Evolutionary conservation across 2,797 vertebrate species (phyloP).

Genomic region (Centropyge bicolor): DNA sequence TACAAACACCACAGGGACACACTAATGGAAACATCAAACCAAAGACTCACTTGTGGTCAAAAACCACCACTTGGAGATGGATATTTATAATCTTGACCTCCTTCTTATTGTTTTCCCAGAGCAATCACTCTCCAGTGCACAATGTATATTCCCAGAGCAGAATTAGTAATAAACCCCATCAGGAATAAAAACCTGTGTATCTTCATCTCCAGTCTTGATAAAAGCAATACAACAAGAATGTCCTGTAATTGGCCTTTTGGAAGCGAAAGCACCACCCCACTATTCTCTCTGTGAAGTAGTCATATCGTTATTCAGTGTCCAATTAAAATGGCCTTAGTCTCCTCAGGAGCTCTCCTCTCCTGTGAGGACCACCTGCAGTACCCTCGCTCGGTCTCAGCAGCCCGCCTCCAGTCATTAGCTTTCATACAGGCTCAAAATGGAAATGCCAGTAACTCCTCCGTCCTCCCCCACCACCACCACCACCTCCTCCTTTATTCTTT

Average conservation of each 20-base stretch:
- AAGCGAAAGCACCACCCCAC: conserved; percentile 53
- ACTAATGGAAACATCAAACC: neutral
- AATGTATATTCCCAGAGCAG: neutral
- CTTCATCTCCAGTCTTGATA: conserved; percentile 43
- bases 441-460: conserved; percentile 67
- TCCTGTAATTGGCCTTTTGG: conserved; percentile 71
- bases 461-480: conserved; percentile 19
- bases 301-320: conserved; percentile 79
- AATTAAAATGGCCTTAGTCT: conserved; percentile 80
- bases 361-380: conserved; percentile 76
- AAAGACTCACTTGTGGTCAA: neutral
- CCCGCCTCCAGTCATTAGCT: conserved; percentile 72
- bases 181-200: conserved; percentile 21
- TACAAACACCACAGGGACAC: neutral
- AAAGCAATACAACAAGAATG: conserved; percentile 50
- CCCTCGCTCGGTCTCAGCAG: conserved; percentile 61
- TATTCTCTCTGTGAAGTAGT: conserved; percentile 63
- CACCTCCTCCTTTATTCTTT: conserved; percentile 29
- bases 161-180: conserved; percentile 2
- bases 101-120: neutral
- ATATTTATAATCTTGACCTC: conserved; percentile 1
- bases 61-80: neutral
- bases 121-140: neutral
- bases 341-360: conserved; percentile 63
- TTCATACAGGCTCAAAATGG: conserved; percentile 63